Base-by-base conservation (phyloP, 2,888 invertebrate genomes). In the Gasteruption jaculator region DNA sequence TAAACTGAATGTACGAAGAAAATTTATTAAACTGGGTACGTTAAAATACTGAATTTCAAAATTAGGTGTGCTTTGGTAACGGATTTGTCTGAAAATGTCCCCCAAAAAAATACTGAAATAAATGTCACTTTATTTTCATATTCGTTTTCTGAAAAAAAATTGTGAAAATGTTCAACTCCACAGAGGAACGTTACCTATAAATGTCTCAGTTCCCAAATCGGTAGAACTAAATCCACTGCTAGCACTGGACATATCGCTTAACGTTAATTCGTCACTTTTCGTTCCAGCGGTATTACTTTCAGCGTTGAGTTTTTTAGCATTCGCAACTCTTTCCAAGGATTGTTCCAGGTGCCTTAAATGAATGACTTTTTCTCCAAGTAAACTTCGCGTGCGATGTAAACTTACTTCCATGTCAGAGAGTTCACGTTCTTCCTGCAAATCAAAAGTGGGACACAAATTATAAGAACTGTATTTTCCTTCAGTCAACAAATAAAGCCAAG, bases 391-490 rank as follows among this genome's bases (percentile, higher is more conserved):
- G 1, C 89, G 80, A 73, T 89, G 88, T 30, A 89, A 68, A 42
- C 86, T 86, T 45, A 89, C 86, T 67, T 89, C 89, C 76, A 89
- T 82, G 60, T 89, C 89, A 0, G 88, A 87, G 2, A 86, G 73
- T 49, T 88, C 88, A 46, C 86, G 83, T 66, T 88, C 87, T 69
- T 89, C 88, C 81, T 87, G 67, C 21, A 72, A 73, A n/a, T n/a
- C n/a, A n/a, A n/a, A n/a, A n/a, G n/a, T n/a, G n/a, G n/a, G n/a
- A n/a, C n/a, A n/a, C n/a, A n/a, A n/a, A n/a, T n/a, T n/a, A n/a
- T n/a, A n/a, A n/a, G n/a, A n/a, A n/a, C n/a, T n/a, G n/a, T n/a
- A n/a, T n/a, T n/a, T n/a, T n/a, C n/a, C n/a, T n/a, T n/a, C n/a
- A n/a, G n/a, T n/a, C n/a, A n/a, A n/a, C n/a, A n/a, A n/a, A n/a